A percentile compares a stretch with the other conserved stretches of the same genome.
These are phyloP conservation scores for Euzophera pinguis DNA, from an alignment of 2,888 invertebrate genomes.

Conservation along the genomic window DNA sequence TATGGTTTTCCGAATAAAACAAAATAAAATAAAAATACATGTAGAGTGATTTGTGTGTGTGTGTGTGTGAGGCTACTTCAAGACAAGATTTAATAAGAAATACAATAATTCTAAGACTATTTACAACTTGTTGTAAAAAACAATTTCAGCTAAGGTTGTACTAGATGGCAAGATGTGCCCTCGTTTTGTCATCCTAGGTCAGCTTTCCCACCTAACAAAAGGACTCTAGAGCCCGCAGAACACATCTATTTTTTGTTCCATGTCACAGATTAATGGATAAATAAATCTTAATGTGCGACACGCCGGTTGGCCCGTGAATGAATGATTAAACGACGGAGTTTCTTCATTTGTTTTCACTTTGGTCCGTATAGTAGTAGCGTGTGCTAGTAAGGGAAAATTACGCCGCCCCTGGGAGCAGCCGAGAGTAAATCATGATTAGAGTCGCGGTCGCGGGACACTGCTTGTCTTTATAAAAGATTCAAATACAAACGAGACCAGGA, in stretches of 20 bases:
- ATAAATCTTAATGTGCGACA: conserved; percentile 70
- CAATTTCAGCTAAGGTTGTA: too few relatives aligned
- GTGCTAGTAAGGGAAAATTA: conserved; percentile 68
- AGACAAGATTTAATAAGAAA: too few relatives aligned
- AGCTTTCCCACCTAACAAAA: background rate
- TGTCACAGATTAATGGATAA: conserved; percentile 48
- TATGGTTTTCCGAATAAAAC: too few relatives aligned
- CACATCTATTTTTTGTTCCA: background rate
- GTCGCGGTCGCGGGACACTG: conserved; percentile 45
- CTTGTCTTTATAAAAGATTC: conserved; percentile 75
- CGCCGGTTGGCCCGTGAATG: conserved; percentile 51
- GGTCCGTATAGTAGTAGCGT: conserved; percentile 51
- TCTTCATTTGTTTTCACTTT: conserved; percentile 76
- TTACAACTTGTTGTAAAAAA: too few relatives aligned
- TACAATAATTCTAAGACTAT: too few relatives aligned
- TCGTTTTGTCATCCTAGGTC: too few relatives aligned
- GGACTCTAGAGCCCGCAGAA: conserved; percentile 1
- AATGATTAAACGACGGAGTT: conserved; percentile 71
- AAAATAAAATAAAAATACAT: too few relatives aligned
- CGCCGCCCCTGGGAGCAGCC: conserved; percentile 64
- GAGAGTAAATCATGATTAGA: conserved; percentile 74
- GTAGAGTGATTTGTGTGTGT: too few relatives aligned
- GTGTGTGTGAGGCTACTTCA: too few relatives aligned
- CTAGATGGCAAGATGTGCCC: too few relatives aligned
- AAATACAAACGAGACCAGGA: conserved; percentile 20